Percentiles rank a stretch among this genome's conserved stretches.
Conservation (phyloP, 2,888 invertebrate genomes). For the Nephrotoma flavescens region DNA sequence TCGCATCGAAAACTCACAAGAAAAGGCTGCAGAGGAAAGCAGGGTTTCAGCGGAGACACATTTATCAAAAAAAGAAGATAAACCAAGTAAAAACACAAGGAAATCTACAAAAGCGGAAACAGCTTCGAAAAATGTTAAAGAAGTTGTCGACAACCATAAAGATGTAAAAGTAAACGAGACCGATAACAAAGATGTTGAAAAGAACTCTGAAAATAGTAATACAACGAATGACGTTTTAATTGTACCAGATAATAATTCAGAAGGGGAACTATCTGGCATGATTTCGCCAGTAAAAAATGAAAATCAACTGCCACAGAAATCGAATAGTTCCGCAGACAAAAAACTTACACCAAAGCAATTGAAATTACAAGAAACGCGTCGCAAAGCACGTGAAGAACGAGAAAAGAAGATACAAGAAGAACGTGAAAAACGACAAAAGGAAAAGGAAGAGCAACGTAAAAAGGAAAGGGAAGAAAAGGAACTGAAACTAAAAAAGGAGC, state of each 20-base stretch:
- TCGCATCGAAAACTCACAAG: not conserved
- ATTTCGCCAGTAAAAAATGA: not conserved
- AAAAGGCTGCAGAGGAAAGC: not conserved
- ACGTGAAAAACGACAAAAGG: slow-evolving; percentile 36
- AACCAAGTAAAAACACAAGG: not conserved
- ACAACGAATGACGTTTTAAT: not conserved
- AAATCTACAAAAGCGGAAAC: not conserved
- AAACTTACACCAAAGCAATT: slow-evolving; percentile 21
- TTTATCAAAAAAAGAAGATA: not conserved
- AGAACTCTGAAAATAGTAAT: not conserved
- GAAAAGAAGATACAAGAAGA: slow-evolving; percentile 34
- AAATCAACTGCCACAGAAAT: not conserved
- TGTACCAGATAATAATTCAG: not conserved
- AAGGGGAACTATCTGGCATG: not conserved
- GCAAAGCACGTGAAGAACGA: slow-evolving; percentile 25
- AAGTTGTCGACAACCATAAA: not conserved
- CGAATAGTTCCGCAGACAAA: not conserved
- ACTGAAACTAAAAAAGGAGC: slow-evolving; percentile 32
- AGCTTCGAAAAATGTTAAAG: not conserved
- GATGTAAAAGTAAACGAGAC: not conserved
- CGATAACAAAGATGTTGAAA: not conserved
- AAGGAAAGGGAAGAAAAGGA: slow-evolving; percentile 37
- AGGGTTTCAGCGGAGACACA: not conserved
- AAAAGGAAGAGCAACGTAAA: slow-evolving; percentile 35
- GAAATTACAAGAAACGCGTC: not conserved